Evolutionary conservation across 2,888 invertebrate genomes (phyloP).

Genomic region (Ethmia dodecea): DNA sequence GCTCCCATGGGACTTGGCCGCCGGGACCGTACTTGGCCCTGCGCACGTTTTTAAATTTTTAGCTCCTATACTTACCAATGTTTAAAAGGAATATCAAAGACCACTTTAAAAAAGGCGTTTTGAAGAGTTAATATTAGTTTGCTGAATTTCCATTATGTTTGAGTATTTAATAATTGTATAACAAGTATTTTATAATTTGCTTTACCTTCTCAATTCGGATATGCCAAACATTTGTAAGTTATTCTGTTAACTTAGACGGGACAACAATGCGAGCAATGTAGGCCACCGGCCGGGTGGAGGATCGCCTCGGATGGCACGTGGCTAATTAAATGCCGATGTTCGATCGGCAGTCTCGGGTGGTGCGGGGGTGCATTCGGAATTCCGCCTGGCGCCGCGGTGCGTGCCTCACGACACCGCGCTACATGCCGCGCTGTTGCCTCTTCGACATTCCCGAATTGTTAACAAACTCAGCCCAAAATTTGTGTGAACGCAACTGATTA

Average conservation of each 20-base stretch:
- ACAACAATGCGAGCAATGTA: constrained; percentile 57
- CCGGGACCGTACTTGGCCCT: constrained; percentile 60
- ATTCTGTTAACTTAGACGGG: constrained; percentile 52
- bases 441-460: constrained; percentile 50
- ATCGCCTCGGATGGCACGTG: constrained; percentile 58
- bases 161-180: too few species aligned
- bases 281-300: constrained; percentile 34
- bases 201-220: constrained; percentile 31
- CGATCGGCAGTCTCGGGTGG: constrained; percentile 28
- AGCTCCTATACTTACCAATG: too few species aligned
- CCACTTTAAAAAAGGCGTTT: too few species aligned
- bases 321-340: constrained; percentile 74
- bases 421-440: constrained; percentile 39
- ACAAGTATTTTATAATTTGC: too few species aligned
- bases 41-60: constrained; percentile 16
- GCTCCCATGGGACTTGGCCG: constrained; percentile 56
- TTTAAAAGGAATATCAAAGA: too few species aligned
- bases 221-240: constrained; percentile 46
- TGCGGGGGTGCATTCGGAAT: constrained; percentile 52
- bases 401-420: constrained; percentile 34
- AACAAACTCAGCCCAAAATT: constrained; percentile 37
- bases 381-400: constrained; percentile 24
- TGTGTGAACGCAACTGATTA: constrained; percentile 12
- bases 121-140: too few species aligned
- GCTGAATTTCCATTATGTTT: too few species aligned